These are phyloP conservation scores for Falco punctatus DNA, from an alignment of 2,113 vertebrate species.

Conservation along the genomic window DNA sequence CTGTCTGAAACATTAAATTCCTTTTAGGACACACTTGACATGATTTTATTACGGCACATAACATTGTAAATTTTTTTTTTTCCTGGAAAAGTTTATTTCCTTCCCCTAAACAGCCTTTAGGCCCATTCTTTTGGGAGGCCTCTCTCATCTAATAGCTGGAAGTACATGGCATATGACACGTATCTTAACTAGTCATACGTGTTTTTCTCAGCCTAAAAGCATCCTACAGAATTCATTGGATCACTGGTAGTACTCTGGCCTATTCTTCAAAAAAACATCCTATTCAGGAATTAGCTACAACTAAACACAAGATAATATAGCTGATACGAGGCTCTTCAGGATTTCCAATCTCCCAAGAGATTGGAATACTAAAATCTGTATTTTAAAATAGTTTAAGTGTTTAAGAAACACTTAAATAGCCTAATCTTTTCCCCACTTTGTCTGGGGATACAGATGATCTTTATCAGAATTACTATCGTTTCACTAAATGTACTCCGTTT, in stretches of 20 bases:
- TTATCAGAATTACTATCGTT: background rate
- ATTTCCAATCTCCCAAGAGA: background rate
- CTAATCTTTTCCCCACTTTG: background rate
- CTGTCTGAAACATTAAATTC: background rate
- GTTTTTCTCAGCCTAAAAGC: background rate
- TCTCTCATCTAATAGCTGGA: background rate
- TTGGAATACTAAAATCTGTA: background rate
- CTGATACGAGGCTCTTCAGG: background rate
- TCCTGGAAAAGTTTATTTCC: background rate
- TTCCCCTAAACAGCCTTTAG: background rate
- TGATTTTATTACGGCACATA: background rate
- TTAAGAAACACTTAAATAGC: background rate
- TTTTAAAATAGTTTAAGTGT: background rate
- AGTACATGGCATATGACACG: background rate
- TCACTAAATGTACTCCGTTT: background rate
- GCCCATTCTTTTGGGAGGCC: background rate
- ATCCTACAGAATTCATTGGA: background rate
- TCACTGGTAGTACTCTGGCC: background rate
- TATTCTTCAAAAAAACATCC: background rate
- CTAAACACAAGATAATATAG: background rate
- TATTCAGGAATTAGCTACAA: background rate
- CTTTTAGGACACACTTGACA: background rate
- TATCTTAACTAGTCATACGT: background rate
- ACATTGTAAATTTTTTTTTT: background rate
- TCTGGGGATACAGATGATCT: background rate